A percentile compares a stretch with the other conserved stretches of the same genome.
These are phyloP conservation scores for Arrhamphus sclerolepis DNA, from an alignment of 2,797 vertebrate species.

Conservation along the genomic window DNA sequence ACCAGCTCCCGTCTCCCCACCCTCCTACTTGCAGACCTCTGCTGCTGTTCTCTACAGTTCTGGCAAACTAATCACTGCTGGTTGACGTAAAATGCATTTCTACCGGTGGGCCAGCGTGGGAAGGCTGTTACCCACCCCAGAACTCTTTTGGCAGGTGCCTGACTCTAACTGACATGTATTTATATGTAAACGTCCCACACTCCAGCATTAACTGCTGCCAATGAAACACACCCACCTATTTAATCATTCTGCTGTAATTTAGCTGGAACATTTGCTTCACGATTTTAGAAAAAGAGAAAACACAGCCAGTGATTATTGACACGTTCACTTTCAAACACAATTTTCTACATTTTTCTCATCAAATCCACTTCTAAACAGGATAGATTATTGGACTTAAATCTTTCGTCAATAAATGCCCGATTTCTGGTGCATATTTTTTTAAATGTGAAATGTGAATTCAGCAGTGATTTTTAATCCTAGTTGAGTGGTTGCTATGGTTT, in stretches of 20 bases:
- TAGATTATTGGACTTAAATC: neutral
- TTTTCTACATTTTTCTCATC: neutral
- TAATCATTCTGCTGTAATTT: neutral
- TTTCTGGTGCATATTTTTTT: neutral
- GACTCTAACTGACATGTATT: neutral
- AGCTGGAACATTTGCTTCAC: rapidly evolving
- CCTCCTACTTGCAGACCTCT: slow-evolving; percentile 3
- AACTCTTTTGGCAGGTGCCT: neutral
- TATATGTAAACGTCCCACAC: neutral
- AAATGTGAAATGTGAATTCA: neutral
- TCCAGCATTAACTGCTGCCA: neutral
- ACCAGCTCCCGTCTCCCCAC: neutral
- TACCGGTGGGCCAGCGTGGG: neutral
- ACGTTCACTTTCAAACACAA: neutral
- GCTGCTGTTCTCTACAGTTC: neutral
- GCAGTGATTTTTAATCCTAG: neutral
- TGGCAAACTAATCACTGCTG: slow-evolving; percentile 8
- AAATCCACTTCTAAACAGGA: neutral
- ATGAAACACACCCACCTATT: neutral
- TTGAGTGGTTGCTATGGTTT: neutral
- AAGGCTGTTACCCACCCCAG: neutral
- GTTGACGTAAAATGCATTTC: neutral
- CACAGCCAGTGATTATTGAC: neutral
- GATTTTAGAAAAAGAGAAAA: neutral
- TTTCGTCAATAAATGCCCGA: too few species aligned